Percentiles rank a stretch among this genome's conserved stretches.
These are phyloP conservation scores for Trididemnum miniatum DNA, from an alignment of 23 tunicate genomes.

Conservation along the genomic window DNA sequence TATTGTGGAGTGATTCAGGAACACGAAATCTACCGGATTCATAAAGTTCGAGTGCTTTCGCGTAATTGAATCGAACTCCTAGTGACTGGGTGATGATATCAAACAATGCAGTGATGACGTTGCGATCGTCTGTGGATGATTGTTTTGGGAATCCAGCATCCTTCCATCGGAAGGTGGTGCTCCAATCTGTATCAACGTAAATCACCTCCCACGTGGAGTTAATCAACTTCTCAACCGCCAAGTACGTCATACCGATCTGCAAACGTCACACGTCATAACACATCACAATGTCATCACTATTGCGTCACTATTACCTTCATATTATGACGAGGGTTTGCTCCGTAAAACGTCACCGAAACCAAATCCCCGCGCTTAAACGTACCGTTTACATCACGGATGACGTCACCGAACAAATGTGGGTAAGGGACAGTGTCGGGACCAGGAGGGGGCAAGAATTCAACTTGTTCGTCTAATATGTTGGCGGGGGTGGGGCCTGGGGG, in stretches of 20 bases:
- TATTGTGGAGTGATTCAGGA: slow-evolving; percentile 39
- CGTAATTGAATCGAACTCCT: slow-evolving; percentile 60
- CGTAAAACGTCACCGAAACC: slow-evolving; percentile 79
- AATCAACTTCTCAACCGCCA: slow-evolving; percentile 56
- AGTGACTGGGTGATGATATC: slow-evolving; percentile 49
- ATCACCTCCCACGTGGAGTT: slow-evolving; percentile 47
- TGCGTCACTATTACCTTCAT: slow-evolving; percentile 65
- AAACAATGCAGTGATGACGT: slow-evolving; percentile 71
- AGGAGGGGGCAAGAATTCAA: slow-evolving; percentile 83
- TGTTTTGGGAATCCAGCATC: slow-evolving; percentile 18
- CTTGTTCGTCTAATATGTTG: slow-evolving; percentile 66
- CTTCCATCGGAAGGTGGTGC: slow-evolving; percentile 76
- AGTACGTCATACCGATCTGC: slow-evolving; percentile 77
- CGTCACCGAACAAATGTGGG: slow-evolving; percentile 74
- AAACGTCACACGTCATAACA: not conserved
- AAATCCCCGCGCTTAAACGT: slow-evolving; percentile 47
- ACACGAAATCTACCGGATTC: slow-evolving; percentile 27
- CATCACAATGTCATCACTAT: not conserved
- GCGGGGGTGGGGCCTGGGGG: slow-evolving; percentile 80
- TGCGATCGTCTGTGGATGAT: slow-evolving; percentile 19
- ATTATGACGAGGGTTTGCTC: slow-evolving; percentile 94
- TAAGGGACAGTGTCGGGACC: slow-evolving; percentile 68
- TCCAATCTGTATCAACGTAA: slow-evolving; percentile 83
- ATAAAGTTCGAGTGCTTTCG: slow-evolving; percentile 45
- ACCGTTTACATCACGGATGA: slow-evolving; percentile 64